phyloP scores from a whole-genome alignment of 1,140 invertebrate genomes.

The Cydia fagiglandana region DNA sequence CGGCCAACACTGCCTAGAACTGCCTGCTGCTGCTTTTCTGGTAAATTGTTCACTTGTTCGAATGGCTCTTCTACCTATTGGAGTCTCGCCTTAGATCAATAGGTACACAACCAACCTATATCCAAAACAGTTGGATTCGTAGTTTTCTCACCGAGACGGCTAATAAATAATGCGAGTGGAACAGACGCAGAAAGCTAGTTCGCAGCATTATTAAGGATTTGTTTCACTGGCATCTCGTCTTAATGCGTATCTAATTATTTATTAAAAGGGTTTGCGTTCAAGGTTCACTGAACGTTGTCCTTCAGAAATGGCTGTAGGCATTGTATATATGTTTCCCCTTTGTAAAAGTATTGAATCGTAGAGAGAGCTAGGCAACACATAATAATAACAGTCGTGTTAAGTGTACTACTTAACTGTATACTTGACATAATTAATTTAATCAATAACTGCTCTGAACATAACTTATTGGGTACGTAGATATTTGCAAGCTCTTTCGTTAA shows the following conservation, averaged over 20 bases:
- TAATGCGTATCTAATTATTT: constrained; percentile 20
- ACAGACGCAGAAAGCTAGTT: not conserved
- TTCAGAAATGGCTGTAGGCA: not conserved
- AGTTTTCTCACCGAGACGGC: not conserved
- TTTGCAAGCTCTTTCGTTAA: no score
- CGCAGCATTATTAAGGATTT: constrained; percentile 16
- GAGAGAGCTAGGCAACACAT: no score
- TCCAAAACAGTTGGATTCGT: not conserved
- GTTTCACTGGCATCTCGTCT: constrained; percentile 11
- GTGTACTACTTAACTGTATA: no score
- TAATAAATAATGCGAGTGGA: constrained; percentile 1
- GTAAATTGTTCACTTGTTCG: no score
- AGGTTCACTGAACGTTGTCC: constrained; percentile 12
- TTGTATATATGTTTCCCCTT: not conserved
- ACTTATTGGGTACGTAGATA: no score
- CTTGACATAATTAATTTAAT: no score
- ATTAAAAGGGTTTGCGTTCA: constrained; percentile 21
- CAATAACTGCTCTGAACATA: no score
- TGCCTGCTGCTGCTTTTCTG: not conserved
- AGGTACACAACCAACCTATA: not conserved
- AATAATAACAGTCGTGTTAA: no score
- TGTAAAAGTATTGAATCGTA: not conserved
- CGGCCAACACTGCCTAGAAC: no score
- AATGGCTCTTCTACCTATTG: not conserved
- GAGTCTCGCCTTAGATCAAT: not conserved